Base-by-base conservation (phyloP, 2,797 vertebrate species). In the Nyctalus aviator region DNA sequence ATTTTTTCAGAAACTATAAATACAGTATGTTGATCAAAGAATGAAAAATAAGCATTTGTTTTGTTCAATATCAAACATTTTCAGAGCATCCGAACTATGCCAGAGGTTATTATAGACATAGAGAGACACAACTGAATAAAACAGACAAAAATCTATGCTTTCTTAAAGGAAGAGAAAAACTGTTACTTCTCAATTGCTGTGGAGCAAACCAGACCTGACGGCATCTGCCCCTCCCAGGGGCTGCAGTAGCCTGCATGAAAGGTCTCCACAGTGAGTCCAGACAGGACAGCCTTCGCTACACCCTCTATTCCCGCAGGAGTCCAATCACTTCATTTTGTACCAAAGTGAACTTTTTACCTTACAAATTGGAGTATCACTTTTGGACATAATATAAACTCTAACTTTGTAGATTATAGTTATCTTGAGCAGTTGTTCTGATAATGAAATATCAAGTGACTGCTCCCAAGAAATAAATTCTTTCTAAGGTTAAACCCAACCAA, bases 341-440 rank as follows among this genome's bases (percentile, higher is more conserved):
- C 53, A 8, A 91, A 88, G 79, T 44, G 94, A 92, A 79, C 25
- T 37, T 92, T 30, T 55, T 69, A 89, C 41, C 25, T 94, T 90
- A 48, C 94, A 88, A 66, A 95, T 23, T 93, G 90, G 41, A 92
- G 50, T 14, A 3, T 5, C 59, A 55, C 30, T 91, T 96, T 86
- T 84, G 87, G 13, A 77, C 95, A 92, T 78, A 59, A 90, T 35
- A 59, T 30, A 95, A 96, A 96, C 93, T 30, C 78, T 0, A 85
- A 89, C 92, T 93, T 72, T 69, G 21, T 48, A 30, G 48, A 64
- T 96, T 87, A 32, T 20, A 64, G 44, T 91, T 68, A 62, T 37
- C 18, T 93, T 41, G 78, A 95, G 89, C 37, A 53, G 35, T 21
- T 71, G 64, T 69, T 86, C 83, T 76, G 76, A 91, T 1, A 88